phyloP scores from a whole-genome alignment of 2,113 vertebrate species.

The Cynopterus brachyotis region DNA sequence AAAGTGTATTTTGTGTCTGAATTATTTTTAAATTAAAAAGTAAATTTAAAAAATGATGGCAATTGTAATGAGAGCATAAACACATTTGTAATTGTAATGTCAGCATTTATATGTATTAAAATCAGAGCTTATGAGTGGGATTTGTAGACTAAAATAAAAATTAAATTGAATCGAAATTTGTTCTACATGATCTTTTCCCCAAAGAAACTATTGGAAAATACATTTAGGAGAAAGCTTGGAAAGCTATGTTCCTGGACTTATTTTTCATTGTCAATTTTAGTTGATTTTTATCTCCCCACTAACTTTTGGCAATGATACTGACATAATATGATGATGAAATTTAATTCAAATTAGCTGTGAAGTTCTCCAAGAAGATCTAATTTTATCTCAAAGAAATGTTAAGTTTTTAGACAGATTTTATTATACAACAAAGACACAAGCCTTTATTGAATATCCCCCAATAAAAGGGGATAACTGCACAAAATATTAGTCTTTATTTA shows the following conservation, averaged over 20 bases:
- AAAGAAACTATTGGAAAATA: not conserved
- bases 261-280: not conserved
- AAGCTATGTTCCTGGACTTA: not conserved
- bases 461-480: not conserved
- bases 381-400: constrained; percentile 11
- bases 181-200: not conserved
- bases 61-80: not conserved
- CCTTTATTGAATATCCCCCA: constrained; percentile 19
- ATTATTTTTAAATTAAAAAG: not conserved
- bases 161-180: not conserved
- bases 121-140: not conserved
- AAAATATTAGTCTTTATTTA: not conserved
- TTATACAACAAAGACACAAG: constrained; percentile 7
- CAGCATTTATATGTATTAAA: not conserved
- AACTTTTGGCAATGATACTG: not conserved
- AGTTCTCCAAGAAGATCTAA: not conserved
- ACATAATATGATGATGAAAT: constrained; percentile 19
- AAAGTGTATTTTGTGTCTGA: not conserved
- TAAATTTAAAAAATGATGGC: not conserved
- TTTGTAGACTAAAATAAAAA: not conserved
- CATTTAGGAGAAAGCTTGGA: not conserved
- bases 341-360: constrained; percentile 45
- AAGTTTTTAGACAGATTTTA: not conserved
- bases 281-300: not conserved
- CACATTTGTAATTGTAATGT: not conserved